Conservation (phyloP, 2,888 invertebrate genomes). For the Eupithecia insigniata region DNA sequence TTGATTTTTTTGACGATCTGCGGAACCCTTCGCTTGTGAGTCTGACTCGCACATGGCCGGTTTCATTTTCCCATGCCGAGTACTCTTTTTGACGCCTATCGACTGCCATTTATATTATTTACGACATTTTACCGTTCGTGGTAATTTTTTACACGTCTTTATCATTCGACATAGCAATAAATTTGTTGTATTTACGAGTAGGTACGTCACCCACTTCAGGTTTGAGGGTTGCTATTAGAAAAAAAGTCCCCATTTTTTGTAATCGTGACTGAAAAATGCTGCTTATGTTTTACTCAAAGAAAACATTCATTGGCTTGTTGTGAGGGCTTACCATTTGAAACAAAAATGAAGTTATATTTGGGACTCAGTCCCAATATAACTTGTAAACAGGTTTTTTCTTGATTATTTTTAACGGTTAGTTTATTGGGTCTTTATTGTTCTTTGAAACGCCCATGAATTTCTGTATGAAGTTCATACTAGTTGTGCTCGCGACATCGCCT, state of each 20-base stretch:
- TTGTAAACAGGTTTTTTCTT: background rate
- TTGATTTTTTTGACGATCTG: background rate
- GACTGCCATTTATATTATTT: constrained; percentile 49
- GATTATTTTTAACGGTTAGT: background rate
- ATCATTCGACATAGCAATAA: constrained; percentile 50
- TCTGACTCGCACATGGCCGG: background rate
- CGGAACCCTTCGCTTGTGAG: background rate
- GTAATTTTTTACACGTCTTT: constrained; percentile 45
- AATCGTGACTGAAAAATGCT: constrained; percentile 1
- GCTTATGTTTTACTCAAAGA: constrained; percentile 6
- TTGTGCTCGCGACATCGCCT: background rate
- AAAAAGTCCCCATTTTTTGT: background rate
- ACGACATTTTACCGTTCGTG: constrained; percentile 53
- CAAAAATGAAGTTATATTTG: background rate
- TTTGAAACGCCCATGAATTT: background rate
- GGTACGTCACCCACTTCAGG: constrained; percentile 49
- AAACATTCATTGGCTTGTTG: background rate
- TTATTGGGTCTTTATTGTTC: background rate
- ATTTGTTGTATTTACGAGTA: constrained; percentile 47
- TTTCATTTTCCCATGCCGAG: constrained; percentile 34
- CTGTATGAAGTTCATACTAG: background rate
- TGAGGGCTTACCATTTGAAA: background rate
- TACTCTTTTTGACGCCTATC: constrained; percentile 57
- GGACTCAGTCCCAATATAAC: background rate
- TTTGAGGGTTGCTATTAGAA: constrained; percentile 27